These are phyloP conservation scores for Pteropus alecto DNA, from an alignment of 2,113 vertebrate genomes.

Conservation along the genomic window DNA sequence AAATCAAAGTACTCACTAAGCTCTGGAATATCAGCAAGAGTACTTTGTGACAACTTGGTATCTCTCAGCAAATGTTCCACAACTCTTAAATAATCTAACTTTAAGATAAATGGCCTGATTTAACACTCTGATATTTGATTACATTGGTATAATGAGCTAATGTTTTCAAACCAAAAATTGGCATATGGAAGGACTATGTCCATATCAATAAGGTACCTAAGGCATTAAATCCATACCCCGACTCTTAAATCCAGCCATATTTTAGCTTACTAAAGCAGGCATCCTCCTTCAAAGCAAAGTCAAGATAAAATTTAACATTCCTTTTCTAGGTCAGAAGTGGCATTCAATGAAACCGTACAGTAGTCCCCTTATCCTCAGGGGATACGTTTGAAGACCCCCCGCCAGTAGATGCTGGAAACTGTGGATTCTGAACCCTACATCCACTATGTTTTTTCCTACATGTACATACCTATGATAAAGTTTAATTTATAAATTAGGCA, in stretches of 20 bases:
- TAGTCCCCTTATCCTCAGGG: background rate
- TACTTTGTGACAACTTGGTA: background rate
- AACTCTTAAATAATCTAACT: constrained; percentile 18
- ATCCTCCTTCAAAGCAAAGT: background rate
- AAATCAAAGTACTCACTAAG: background rate
- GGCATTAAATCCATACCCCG: background rate
- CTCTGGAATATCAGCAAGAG: background rate
- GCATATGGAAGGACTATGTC: background rate
- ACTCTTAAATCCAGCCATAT: background rate
- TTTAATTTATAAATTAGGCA: background rate
- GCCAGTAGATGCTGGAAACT: background rate
- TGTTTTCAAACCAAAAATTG: background rate
- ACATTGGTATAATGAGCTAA: background rate
- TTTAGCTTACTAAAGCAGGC: background rate
- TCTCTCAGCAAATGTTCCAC: background rate
- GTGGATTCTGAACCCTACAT: background rate
- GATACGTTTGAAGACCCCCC: background rate
- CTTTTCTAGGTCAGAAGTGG: background rate
- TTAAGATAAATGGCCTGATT: background rate
- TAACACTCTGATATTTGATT: background rate
- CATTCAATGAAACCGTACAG: background rate
- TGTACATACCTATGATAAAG: background rate
- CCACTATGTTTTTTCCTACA: background rate
- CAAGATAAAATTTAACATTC: background rate
- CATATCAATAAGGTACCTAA: background rate